A percentile compares a stretch with the other conserved stretches of the same genome.
These are phyloP conservation scores for Druon quercuslanigerum DNA, from an alignment of 1,140 invertebrate genomes.

Conservation along the genomic window DNA sequence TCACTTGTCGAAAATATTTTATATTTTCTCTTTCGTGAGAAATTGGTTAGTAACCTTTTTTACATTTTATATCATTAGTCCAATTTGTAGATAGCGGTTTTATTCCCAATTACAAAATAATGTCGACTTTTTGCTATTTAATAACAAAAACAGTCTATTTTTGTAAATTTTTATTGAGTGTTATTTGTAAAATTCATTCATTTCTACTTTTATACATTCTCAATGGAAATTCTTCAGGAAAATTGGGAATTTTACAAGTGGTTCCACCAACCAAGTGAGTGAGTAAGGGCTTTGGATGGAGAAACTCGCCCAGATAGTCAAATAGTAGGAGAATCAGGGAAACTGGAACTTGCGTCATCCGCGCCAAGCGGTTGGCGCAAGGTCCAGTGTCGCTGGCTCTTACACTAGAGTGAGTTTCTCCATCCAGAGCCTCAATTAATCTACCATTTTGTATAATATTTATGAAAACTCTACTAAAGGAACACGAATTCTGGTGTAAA, in stretches of 20 bases:
- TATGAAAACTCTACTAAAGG: background rate
- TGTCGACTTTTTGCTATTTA: background rate
- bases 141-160: constrained; percentile 1
- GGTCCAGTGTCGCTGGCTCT: too few relatives aligned
- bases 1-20: too few relatives aligned
- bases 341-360: too few relatives aligned
- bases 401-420: too few relatives aligned
- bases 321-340: too few relatives aligned
- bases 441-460: too few relatives aligned
- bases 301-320: too few relatives aligned
- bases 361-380: too few relatives aligned
- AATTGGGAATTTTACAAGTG: constrained; percentile 29
- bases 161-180: constrained; percentile 16
- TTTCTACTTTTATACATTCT: constrained; percentile 27
- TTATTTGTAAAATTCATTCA: constrained; percentile 6
- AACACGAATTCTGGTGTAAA: background rate
- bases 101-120: constrained; percentile 3
- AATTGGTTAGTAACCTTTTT: too few relatives aligned
- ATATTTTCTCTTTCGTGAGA: too few relatives aligned
- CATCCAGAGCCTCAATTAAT: too few relatives aligned
- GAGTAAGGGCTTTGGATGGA: background rate
- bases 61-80: too few relatives aligned
- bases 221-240: constrained; percentile 1
- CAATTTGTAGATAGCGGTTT: background rate
- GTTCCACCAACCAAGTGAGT: background rate